Conservation (phyloP, 2,797 vertebrate species). For the Limnodromus scolopaceus region DNA sequence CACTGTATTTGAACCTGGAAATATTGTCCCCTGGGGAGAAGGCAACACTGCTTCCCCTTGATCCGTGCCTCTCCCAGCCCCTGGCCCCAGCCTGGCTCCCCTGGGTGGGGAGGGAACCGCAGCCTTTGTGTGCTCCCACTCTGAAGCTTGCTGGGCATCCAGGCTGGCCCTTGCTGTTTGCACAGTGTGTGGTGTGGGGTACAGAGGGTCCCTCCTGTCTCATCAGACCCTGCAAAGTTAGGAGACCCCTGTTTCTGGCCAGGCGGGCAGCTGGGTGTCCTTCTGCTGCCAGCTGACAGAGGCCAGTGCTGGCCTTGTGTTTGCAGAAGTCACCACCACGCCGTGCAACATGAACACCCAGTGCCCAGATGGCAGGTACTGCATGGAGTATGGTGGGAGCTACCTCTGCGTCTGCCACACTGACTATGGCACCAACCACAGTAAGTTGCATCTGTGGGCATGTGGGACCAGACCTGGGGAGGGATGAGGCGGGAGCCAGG, state of each 20-base stretch:
- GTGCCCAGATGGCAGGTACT: slow-evolving; percentile 92
- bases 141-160: not conserved
- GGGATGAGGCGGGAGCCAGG: rapidly evolving
- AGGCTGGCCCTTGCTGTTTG: not conserved
- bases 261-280: not conserved
- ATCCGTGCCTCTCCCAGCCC: not conserved
- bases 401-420: slow-evolving; percentile 96
- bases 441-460: slow-evolving; percentile 30
- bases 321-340: slow-evolving; percentile 91
- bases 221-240: not conserved
- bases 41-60: not conserved
- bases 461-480: rapidly evolving
- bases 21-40: not conserved
- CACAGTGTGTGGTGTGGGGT: no score
- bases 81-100: not conserved
- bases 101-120: rapidly evolving
- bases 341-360: slow-evolving; percentile 92
- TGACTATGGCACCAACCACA: slow-evolving; percentile 77
- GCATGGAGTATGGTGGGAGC: slow-evolving; percentile 92
- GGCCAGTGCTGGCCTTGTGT: not conserved
- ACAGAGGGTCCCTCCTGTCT: not conserved
- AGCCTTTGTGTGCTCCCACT: rapidly evolving
- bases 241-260: not conserved
- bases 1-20: not conserved
- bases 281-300: not conserved